phyloP scores from a whole-genome alignment of 2,113 vertebrate species.

The Etheostoma spectabile region DNA sequence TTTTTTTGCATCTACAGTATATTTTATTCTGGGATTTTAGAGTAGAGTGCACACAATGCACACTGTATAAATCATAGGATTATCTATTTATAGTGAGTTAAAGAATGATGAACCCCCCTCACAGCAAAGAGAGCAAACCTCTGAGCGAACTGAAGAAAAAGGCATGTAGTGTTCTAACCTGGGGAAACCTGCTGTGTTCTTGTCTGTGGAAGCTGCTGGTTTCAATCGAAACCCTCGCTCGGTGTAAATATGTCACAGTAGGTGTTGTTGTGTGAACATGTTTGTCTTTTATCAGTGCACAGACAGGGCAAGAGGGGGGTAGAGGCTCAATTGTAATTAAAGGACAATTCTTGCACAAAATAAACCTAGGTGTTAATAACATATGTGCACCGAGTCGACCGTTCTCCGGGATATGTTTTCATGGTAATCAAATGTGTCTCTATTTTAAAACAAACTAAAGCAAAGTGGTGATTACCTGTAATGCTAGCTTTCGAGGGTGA shows the following conservation, averaged over 20 bases:
- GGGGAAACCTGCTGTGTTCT: constrained; percentile 17
- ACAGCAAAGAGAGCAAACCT: constrained; percentile 24
- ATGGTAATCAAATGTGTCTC: too few species aligned
- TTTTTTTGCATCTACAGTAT: background rate
- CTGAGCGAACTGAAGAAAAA: constrained; percentile 14
- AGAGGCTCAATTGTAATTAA: too few species aligned
- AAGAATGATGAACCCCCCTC: constrained; percentile 32
- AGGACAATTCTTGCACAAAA: too few species aligned
- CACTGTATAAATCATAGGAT: constrained; percentile 15
- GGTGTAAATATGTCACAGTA: background rate
- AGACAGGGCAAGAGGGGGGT: too few species aligned
- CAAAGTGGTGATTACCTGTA: too few species aligned
- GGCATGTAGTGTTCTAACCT: constrained; percentile 15
- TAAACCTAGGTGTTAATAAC: too few species aligned
- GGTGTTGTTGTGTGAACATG: background rate
- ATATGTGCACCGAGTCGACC: too few species aligned
- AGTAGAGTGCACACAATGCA: background rate
- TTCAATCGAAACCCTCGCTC: background rate
- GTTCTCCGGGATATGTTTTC: too few species aligned
- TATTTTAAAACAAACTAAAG: too few species aligned
- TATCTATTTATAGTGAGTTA: constrained; percentile 50
- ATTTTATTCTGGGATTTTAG: constrained; percentile 15
- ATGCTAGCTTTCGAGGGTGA: too few species aligned
- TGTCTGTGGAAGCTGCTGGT: background rate
- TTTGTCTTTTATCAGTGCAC: constrained; percentile 1